Evolutionary conservation across 2,888 invertebrate species (phyloP).

Genomic region (Myopa testacea): DNA sequence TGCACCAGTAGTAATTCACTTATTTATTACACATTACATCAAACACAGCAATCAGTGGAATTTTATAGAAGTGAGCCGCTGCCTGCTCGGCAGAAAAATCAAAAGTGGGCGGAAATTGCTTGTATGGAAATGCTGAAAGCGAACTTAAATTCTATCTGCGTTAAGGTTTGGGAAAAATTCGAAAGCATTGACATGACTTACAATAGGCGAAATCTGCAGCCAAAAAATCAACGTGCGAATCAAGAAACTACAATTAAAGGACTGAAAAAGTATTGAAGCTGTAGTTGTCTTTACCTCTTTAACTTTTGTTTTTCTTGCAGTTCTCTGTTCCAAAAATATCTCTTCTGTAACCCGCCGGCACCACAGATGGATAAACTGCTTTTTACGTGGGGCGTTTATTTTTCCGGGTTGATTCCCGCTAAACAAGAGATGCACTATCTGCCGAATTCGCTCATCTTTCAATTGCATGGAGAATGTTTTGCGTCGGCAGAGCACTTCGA

Average conservation of each 20-base stretch:
- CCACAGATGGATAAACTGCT: constrained; percentile 72
- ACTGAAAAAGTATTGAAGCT: not conserved
- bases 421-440: constrained; percentile 54
- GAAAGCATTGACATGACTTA: not conserved
- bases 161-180: constrained; percentile 64
- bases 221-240: not conserved
- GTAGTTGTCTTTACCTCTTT: not conserved
- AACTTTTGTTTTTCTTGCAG: constrained; percentile 35
- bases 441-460: constrained; percentile 78
- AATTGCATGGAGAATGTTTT: constrained; percentile 89
- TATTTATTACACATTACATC: constrained; percentile 84
- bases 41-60: constrained; percentile 83
- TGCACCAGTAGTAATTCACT: constrained; percentile 65
- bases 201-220: not conserved
- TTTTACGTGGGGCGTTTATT: constrained; percentile 86
- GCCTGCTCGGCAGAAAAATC: constrained; percentile 74
- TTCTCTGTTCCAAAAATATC: constrained; percentile 44
- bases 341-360: constrained; percentile 42
- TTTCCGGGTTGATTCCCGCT: constrained; percentile 81
- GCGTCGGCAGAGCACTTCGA: constrained; percentile 71
- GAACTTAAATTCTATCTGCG: constrained; percentile 65
- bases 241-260: not conserved
- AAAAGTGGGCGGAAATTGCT: constrained; percentile 84
- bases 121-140: constrained; percentile 72
- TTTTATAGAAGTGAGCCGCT: constrained; percentile 86